Conservation (phyloP, 2,113 vertebrate species). For the Sclerurus mexicanus region DNA sequence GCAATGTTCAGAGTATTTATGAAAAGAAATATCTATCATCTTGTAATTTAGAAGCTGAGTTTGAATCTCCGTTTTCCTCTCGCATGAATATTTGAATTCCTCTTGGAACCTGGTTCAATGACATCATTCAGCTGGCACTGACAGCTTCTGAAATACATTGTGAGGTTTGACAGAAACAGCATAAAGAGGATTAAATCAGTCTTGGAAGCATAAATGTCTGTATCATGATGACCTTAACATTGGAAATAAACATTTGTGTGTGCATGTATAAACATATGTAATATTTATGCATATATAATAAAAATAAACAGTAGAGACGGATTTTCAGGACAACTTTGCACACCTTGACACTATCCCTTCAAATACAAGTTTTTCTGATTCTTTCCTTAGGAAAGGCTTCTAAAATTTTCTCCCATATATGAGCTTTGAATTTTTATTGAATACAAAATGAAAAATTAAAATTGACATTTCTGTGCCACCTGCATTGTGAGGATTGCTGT, state of each 20-base stretch:
- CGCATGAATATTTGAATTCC: neutral
- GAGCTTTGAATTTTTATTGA: conserved; percentile 12
- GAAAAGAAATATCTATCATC: neutral
- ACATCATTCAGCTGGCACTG: neutral
- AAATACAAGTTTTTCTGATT: neutral
- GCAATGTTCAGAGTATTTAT: neutral
- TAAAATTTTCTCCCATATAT: neutral
- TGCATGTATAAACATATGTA: neutral
- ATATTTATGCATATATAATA: neutral
- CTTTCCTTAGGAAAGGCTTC: neutral
- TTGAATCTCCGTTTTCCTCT: conserved; percentile 12
- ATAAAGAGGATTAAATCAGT: neutral
- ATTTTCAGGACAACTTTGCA: neutral
- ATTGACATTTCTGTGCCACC: conserved; percentile 18
- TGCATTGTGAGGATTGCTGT: neutral
- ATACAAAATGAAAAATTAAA: neutral
- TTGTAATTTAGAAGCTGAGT: neutral
- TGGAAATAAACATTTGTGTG: neutral
- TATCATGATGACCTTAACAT: neutral
- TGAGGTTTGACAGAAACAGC: neutral
- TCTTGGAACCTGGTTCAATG: neutral
- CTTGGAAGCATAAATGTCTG: conserved; percentile 11
- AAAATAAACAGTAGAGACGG: neutral
- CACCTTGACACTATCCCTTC: neutral
- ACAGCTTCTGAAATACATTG: neutral